Percentiles rank a stretch among this genome's conserved stretches.
These are phyloP conservation scores for Polydrusus cervinus DNA, from an alignment of 2,888 invertebrate species.

Conservation along the genomic window DNA sequence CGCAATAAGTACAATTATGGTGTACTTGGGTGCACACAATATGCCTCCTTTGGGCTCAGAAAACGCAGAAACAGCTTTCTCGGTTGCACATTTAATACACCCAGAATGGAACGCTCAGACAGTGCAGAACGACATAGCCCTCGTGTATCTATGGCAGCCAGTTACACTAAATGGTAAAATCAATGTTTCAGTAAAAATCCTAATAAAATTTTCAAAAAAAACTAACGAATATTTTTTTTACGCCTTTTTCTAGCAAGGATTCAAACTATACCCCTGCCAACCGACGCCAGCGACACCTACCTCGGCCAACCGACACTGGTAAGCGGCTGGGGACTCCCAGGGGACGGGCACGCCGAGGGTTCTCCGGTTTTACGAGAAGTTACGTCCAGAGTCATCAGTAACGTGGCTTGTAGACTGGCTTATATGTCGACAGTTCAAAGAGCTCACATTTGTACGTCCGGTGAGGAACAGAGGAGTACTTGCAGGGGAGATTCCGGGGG, in stretches of 20 bases:
- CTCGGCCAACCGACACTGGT: slow-evolving; percentile 68
- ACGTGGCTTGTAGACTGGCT: slow-evolving; percentile 70
- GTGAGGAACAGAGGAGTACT: slow-evolving; percentile 69
- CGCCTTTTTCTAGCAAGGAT: slow-evolving; percentile 69
- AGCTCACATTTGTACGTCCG: slow-evolving; percentile 73
- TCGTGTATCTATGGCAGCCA: slow-evolving; percentile 9
- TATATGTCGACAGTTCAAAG: slow-evolving; percentile 69
- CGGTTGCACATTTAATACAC: slow-evolving; percentile 5
- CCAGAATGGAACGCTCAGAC: slow-evolving; percentile 36
- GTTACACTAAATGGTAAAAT: slow-evolving; percentile 22
- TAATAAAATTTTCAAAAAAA: too few species aligned
- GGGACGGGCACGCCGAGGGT: slow-evolving; percentile 66
- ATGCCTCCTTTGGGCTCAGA: slow-evolving; percentile 35
- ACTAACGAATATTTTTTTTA: neutral
- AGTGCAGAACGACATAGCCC: slow-evolving; percentile 39
- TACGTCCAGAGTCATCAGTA: slow-evolving; percentile 66
- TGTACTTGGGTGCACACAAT: slow-evolving; percentile 41
- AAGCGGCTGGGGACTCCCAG: slow-evolving; percentile 72
- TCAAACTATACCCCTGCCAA: slow-evolving; percentile 68
- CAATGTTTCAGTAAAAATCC: too few species aligned
- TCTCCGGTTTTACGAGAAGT: slow-evolving; percentile 70
- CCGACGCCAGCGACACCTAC: slow-evolving; percentile 63
- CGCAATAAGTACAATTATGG: slow-evolving; percentile 10
- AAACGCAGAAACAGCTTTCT: neutral
- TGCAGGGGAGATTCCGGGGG: slow-evolving; percentile 73